phyloP scores from a whole-genome alignment of 2,888 invertebrate species.

The Branchipolynoe longqiensis region DNA sequence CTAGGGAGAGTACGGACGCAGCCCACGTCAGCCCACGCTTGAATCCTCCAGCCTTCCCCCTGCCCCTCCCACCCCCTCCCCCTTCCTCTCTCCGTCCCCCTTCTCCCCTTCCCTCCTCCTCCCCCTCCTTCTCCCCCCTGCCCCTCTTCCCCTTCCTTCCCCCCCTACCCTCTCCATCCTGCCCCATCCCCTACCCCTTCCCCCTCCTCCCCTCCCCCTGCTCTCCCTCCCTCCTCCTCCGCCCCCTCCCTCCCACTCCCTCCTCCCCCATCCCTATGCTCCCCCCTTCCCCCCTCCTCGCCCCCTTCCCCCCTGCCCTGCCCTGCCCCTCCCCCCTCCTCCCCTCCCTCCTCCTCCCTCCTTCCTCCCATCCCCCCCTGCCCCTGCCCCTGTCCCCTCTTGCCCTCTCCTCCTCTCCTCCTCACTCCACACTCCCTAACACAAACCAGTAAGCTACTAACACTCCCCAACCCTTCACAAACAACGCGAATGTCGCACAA shows the following conservation, averaged over 20 bases:
- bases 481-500: too few relatives aligned
- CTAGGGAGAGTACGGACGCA: slow-evolving; percentile 14
- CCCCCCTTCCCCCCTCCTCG: background rate
- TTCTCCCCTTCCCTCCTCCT: background rate
- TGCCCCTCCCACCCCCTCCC: background rate
- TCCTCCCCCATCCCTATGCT: background rate
- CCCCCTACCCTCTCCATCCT: background rate
- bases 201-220: background rate
- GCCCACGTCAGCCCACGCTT: too few relatives aligned
- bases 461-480: too few relatives aligned
- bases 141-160: background rate
- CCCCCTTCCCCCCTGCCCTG: background rate
- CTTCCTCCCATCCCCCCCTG: background rate
- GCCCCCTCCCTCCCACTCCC: background rate
- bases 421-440: too few relatives aligned
- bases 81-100: background rate
- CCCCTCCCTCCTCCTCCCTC: background rate
- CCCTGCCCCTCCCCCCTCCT: background rate
- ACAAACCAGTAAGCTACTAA: too few relatives aligned
- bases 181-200: background rate
- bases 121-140: background rate
- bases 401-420: background rate
- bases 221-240: background rate
- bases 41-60: too few relatives aligned
- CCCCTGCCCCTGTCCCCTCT: background rate